Evolutionary conservation across 2,888 invertebrate species (phyloP).

Genomic region (Nephrotoma appendiculata): DNA sequence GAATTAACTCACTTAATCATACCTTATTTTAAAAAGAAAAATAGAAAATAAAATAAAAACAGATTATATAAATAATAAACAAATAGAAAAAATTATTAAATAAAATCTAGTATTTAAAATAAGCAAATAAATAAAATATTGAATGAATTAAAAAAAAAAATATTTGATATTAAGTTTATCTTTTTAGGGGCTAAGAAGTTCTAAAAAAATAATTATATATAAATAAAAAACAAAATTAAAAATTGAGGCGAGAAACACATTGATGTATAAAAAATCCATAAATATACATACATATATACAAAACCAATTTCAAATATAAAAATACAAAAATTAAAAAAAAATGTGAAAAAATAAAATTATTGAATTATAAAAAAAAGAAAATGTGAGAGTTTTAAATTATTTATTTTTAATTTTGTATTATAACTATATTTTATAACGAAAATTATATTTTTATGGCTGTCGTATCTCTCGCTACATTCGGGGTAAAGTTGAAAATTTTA

Average conservation of each 20-base stretch:
- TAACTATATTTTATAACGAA: background rate
- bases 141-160: background rate
- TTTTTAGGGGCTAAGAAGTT: slow-evolving; percentile 3
- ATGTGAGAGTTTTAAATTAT: background rate
- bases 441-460: background rate
- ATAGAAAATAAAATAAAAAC: background rate
- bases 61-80: background rate
- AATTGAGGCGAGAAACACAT: background rate
- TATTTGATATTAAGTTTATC: background rate
- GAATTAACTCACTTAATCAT: background rate
- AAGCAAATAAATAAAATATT: background rate
- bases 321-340: background rate
- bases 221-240: background rate
- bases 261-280: background rate
- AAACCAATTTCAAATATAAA: background rate
- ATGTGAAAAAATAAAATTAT: background rate
- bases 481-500: slow-evolving; percentile 3
- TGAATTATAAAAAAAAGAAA: background rate
- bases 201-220: background rate
- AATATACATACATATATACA: background rate
- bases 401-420: background rate
- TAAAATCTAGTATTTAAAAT: background rate
- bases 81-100: background rate
- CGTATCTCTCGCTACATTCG: background rate
- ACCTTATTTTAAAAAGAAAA: background rate